phyloP scores from a whole-genome alignment of 2,888 invertebrate species.

The Macrosoma leucophasiata region DNA sequence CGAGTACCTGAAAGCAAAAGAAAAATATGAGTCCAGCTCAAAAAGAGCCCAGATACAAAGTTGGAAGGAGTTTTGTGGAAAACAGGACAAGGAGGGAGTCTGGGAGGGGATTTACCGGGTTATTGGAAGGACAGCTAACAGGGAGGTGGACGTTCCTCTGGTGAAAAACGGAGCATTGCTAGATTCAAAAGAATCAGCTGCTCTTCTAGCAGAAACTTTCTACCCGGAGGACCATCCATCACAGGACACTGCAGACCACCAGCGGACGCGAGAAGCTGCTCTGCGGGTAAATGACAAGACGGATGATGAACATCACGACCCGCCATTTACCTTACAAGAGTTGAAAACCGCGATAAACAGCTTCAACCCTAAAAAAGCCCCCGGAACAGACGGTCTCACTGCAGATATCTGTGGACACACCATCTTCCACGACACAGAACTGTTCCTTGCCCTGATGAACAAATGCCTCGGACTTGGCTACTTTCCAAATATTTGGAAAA shows the following conservation, averaged over 20 bases:
- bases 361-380: conserved; percentile 3
- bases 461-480: conserved; percentile 1
- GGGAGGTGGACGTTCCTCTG: too few relatives aligned
- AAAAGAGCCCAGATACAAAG: too few relatives aligned
- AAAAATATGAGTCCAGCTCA: conserved; percentile 24
- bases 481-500: too few relatives aligned
- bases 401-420: background rate
- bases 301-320: background rate
- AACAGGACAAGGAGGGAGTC: conserved; percentile 10
- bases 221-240: conserved; percentile 6
- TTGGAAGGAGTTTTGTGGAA: background rate
- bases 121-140: conserved; percentile 1
- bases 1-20: conserved; percentile 18
- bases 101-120: conserved; percentile 14
- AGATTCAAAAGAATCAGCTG: conserved; percentile 2
- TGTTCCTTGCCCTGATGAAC: background rate
- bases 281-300: background rate
- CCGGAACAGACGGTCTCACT: conserved; percentile 1
- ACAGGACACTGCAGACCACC: too few relatives aligned
- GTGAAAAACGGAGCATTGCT: conserved; percentile 3
- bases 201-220: conserved; percentile 5
- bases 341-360: background rate
- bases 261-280: background rate
- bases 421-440: background rate
- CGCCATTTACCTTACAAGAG: background rate